phyloP scores from a whole-genome alignment of 2,113 vertebrate species.

The Hydrochoerus hydrochaeris region DNA sequence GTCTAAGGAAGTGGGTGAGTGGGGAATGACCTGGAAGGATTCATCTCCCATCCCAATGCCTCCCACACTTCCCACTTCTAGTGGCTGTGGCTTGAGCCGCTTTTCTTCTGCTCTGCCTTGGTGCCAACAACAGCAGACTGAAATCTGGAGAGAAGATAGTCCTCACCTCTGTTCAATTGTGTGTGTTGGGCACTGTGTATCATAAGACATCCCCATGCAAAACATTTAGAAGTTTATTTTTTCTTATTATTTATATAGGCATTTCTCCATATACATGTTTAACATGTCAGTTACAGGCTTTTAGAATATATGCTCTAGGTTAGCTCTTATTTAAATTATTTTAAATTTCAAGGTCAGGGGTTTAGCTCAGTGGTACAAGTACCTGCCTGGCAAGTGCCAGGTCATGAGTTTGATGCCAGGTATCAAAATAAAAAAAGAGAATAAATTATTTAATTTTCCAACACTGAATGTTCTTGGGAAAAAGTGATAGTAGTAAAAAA shows the following conservation, averaged over 20 bases:
- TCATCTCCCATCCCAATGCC: accelerated
- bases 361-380: too few species aligned
- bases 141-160: background rate
- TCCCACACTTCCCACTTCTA: background rate
- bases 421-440: too few species aligned
- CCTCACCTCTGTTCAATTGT: background rate
- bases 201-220: background rate
- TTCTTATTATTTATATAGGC: background rate
- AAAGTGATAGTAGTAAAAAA: background rate
- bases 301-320: background rate
- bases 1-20: accelerated
- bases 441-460: background rate
- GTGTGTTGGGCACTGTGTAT: background rate
- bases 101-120: background rate
- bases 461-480: background rate
- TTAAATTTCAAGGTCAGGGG: background rate
- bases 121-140: background rate
- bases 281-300: background rate
- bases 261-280: background rate
- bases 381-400: too few species aligned
- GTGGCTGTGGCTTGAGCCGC: too few species aligned
- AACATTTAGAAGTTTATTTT: background rate
- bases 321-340: background rate
- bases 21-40: background rate
- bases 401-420: too few species aligned